Evolutionary conservation across 2,113 vertebrate species (phyloP).

Genomic region (Rhizomys pruinosus): DNA sequence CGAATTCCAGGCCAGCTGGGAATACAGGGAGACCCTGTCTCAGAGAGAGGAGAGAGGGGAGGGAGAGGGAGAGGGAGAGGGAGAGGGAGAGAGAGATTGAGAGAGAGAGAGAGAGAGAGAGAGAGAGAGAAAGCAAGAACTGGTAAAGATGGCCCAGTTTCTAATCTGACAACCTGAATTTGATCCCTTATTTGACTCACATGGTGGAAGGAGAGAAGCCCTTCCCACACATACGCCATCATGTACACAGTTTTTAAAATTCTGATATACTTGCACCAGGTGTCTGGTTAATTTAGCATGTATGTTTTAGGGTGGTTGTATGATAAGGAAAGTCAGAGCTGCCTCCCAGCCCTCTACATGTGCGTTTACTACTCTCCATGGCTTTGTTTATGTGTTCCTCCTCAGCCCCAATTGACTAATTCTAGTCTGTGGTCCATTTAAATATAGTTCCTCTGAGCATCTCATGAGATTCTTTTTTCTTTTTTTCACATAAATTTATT

Average conservation of each 20-base stretch:
- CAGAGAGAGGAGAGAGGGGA: too few species aligned
- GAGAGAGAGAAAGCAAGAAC: too few species aligned
- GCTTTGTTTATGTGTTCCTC: neutral
- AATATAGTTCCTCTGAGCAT: constrained; percentile 53
- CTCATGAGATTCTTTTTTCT: too few species aligned
- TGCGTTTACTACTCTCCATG: neutral
- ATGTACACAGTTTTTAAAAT: neutral
- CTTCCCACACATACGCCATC: neutral
- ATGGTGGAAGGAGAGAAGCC: neutral
- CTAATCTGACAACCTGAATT: neutral
- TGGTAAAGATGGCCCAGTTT: neutral
- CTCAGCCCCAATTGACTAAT: neutral
- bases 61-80: too few species aligned
- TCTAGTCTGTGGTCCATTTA: neutral
- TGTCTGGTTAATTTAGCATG: constrained; percentile 65
- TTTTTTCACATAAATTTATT: too few species aligned
- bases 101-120: too few species aligned
- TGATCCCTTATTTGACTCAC: neutral
- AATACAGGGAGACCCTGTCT: too few species aligned
- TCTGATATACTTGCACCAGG: constrained; percentile 60
- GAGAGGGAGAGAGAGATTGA: too few species aligned
- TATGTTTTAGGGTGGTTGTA: neutral
- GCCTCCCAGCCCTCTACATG: constrained; percentile 15
- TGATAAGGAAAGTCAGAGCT: neutral
- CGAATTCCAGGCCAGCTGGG: too few species aligned